Conservation (phyloP, 2,113 vertebrate species). For the Euleptes europaea region DNA sequence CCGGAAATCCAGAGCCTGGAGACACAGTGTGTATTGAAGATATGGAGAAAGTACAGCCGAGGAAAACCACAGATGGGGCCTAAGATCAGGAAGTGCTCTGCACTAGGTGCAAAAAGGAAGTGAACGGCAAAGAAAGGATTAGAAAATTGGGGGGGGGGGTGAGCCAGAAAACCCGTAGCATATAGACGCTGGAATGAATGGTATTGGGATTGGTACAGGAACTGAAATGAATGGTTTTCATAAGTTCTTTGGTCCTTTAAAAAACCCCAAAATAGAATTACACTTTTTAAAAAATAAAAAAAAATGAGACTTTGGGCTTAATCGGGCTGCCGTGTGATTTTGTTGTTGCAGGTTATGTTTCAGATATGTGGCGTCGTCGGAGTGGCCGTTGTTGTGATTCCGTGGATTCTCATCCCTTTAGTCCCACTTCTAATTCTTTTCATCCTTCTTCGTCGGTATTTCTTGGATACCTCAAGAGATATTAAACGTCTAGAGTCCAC, state of each 20-base stretch:
- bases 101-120: neutral
- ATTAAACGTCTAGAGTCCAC: conserved; percentile 90
- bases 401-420: conserved; percentile 86
- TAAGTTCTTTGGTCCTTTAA: neutral
- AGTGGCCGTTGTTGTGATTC: conserved; percentile 85
- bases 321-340: conserved; percentile 40
- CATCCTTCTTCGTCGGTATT: conserved; percentile 86
- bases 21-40: neutral
- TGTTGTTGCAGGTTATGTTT: conserved; percentile 81
- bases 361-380: conserved; percentile 84
- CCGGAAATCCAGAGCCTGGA: neutral
- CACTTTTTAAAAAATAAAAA: conserved; percentile 41
- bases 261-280: neutral
- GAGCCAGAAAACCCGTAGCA: neutral
- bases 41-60: neutral
- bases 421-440: conserved; percentile 83
- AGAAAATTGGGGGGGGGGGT: neutral
- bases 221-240: neutral
- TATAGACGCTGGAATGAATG: neutral
- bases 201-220: too few species aligned
- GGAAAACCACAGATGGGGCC: neutral
- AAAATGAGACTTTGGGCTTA: conserved; percentile 41
- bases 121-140: neutral
- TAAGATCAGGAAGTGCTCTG: neutral
- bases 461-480: conserved; percentile 87